Evolutionary conservation across 1,140 invertebrate genomes (phyloP).

Genomic region (Bombus impatiens): DNA sequence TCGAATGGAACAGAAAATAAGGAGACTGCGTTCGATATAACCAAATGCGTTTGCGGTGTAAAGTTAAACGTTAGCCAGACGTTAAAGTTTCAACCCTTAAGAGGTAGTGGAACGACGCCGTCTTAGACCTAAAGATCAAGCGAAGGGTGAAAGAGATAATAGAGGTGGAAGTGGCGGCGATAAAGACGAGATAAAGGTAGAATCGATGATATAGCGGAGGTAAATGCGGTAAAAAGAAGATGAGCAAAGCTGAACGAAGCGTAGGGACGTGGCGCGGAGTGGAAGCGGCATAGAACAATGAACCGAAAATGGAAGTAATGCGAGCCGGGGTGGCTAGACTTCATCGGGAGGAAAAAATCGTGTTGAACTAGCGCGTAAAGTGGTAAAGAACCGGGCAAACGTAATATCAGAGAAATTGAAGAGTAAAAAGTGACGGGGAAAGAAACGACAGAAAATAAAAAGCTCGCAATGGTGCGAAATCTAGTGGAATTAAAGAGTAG

Average conservation of each 20-base stretch:
- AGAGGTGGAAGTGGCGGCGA: not conserved
- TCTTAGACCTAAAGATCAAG: not conserved
- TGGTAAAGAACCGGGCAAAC: slow-evolving; percentile 1
- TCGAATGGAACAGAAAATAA: not conserved
- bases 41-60: not conserved
- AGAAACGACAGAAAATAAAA: slow-evolving; percentile 1
- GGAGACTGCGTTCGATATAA: not conserved
- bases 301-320: slow-evolving; percentile 20
- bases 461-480: not conserved
- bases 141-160: not conserved
- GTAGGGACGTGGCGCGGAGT: not conserved
- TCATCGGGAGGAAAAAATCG: not conserved
- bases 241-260: not conserved
- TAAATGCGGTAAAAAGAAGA: slow-evolving; percentile 9
- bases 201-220: slow-evolving; percentile 21
- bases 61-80: slow-evolving; percentile 9
- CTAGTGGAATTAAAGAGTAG: slow-evolving; percentile 9
- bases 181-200: slow-evolving; percentile 12
- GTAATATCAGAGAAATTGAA: slow-evolving; percentile 5
- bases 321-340: not conserved
- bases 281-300: slow-evolving; percentile 21
- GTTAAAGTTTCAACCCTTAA: not conserved
- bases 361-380: slow-evolving; percentile 9
- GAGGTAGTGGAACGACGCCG: not conserved
- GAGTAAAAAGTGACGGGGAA: not conserved